Evolutionary conservation across 2,888 invertebrate species (phyloP).

Genomic region (Doris montereyensis): DNA sequence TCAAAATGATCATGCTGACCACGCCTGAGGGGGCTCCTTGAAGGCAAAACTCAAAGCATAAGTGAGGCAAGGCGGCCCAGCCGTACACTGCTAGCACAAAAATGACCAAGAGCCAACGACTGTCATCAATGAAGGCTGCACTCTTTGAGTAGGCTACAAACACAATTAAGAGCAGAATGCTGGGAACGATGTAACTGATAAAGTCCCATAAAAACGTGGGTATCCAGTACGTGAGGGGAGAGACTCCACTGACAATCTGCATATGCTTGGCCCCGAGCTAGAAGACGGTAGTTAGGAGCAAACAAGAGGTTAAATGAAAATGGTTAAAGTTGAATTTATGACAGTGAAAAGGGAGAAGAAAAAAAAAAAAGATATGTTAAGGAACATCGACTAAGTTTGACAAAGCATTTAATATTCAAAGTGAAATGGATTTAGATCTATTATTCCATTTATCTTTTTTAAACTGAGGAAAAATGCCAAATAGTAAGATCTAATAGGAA

Average conservation of each 20-base stretch:
- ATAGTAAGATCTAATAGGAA: too few species aligned
- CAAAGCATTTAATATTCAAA: too few species aligned
- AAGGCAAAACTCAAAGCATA: slow-evolving; percentile 82
- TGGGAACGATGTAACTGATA: slow-evolving; percentile 78
- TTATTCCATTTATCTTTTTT: too few species aligned
- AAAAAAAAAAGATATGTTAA: too few species aligned
- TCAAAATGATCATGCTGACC: slow-evolving; percentile 81
- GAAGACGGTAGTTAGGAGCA: too few species aligned
- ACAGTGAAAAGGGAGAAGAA: too few species aligned
- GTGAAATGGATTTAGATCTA: too few species aligned
- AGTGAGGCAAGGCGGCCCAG: slow-evolving; percentile 82
- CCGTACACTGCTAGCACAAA: slow-evolving; percentile 81
- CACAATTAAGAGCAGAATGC: slow-evolving; percentile 77
- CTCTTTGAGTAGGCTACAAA: slow-evolving; percentile 80
- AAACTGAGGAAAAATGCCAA: too few species aligned
- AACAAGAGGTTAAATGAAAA: too few species aligned
- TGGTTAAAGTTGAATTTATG: too few species aligned
- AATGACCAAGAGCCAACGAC: slow-evolving; percentile 73
- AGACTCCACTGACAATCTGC: slow-evolving; percentile 69
- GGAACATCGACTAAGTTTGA: too few species aligned
- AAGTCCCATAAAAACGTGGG: slow-evolving; percentile 81
- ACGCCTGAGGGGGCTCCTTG: slow-evolving; percentile 84
- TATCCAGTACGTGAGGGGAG: slow-evolving; percentile 80
- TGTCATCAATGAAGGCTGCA: slow-evolving; percentile 76
- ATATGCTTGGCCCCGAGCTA: slow-evolving; percentile 62